Evolutionary conservation across 2,113 vertebrate species (phyloP), one percentile per base, ranked within the genome.

Genomic region (Seriola quinqueradiata): DNA sequence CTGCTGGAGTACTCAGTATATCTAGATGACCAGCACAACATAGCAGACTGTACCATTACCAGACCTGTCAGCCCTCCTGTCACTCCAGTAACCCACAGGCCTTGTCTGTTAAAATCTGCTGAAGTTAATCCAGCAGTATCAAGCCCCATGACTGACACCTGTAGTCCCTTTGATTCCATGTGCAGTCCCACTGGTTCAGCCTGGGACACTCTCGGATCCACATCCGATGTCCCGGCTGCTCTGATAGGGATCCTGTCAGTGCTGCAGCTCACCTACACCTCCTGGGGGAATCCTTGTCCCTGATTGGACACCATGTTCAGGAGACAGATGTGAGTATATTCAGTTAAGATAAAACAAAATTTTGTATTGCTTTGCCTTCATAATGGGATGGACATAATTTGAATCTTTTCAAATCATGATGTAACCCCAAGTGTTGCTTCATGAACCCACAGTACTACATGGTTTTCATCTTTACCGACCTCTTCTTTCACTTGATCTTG

Each of bases 231-330:
- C 94, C 96, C 0, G 25, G 36, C 17, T 69, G 60, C 70, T 75
- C 32, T 42, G 96, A 97, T 17, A 94, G 94, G 28, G 96, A 97
- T 61, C 97, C 97, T 67, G 96, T 98, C 36, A 96, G 95, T 69
- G 97, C 97, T 1, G 98, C 98, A 38, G 97, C 98, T 72, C 97
- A 99, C 82, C 94, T 99, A 3, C 98, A 99, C 91, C 92, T 99
- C 46, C 72, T 99, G 77, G 98, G 98, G 34, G 98, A 99, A 83
- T 98, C 97, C 16, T 94, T 99, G 50, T 97, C 96, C 76, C 95
- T 99, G 82, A 99, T 99, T 79, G 98, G 98, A 46, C 96, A 96
- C 79, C 95, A 96, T 81, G 95, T 99, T 23, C 97, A 97, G 91
- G 97, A 97, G 89, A 99, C 97, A 0, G 95, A 98, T 95, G 98